Evolutionary conservation across 2,888 invertebrate species (phyloP), one percentile per base, ranked within the genome.

Genomic region (Yponomeuta malinellus): DNA sequence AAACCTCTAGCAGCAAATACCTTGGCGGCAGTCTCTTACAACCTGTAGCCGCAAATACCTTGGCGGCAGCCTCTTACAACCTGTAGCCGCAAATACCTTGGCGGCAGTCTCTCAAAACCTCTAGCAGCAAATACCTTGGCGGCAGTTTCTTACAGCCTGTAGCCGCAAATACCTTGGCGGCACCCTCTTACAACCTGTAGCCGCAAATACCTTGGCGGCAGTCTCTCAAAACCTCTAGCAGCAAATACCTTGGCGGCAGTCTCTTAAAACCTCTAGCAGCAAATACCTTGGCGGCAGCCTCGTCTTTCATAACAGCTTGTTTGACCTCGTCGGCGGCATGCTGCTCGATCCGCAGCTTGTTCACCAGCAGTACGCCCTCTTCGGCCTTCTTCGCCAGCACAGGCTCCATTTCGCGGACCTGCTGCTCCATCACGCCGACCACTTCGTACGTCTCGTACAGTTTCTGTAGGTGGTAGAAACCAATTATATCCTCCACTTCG

Each of bases 341-440:
- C 79, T 97, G 97, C 81, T 98, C 97, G 69, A 95, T 93, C n/a
- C 94, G 95, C 9, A 98, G 92, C 76, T 94, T 93, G 72, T 94
- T 93, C 88, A 98, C 95, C 48, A 98, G 90, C 59, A 94, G 94
- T 65, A 95, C 94, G 71, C 97, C 96, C 77, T 95, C 95, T 15
- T 93, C 94, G 0, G 96, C 95, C 81, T 97, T 97, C 75, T 94
- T 93, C 71, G 96, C 96, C 68, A 98, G 87, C 74, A 95, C 93
- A 0, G 98, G 98, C 74, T 96, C 96, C 92, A 98, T 94, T 1
- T 95, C 94, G 10, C 95, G 95, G 68, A 98, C 90, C 76, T 97
- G 96, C 73, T 95, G 94, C 85, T 97, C 96, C 98, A 98, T 98
- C 5, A 95, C 94, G 48, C 95, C 96, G 0, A 98, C 97, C 29